Base-by-base conservation (phyloP, 2,888 invertebrate genomes). In the Anagyrus pseudococci region DNA sequence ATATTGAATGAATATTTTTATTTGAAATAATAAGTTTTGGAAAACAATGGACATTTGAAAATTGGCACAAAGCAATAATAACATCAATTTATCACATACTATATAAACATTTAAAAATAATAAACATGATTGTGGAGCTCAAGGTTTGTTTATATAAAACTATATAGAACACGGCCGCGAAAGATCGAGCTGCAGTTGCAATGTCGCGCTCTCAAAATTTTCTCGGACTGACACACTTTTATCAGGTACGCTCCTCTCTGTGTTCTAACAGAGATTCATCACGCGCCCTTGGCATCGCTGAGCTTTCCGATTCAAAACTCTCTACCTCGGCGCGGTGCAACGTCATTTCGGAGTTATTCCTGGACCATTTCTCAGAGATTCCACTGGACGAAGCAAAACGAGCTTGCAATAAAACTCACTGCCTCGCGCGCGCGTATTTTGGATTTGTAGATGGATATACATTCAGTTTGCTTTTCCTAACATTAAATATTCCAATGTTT, bases 71-170 rank as follows among this genome's bases (percentile, higher is more conserved):
- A n/a, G n/a, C n/a, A n/a, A n/a, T n/a, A n/a, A n/a, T n/a, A n/a
- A n/a, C n/a, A n/a, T n/a, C n/a, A n/a, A n/a, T 2, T 1, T 40
- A 22, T 19, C 15, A 2, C 4, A 10, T 40, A 23, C 48, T 48
- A 25, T 26, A 17, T n/a, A 54, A 37, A 49, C 6, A 23, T 37
- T 41, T n/a, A 13, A 23, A 62, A 53, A 47, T 26, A 48, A 41
- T 23, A 29, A 25, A 2, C 43, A 4, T 29, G 43, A 4, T 15
- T 43, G n/a, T 43, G 43, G 10, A 49, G 17, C 23, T 6, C 61
- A 62, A 62, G 59, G 62, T 58, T 58, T 65, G 65, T 65, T 65
- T 65, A 62, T 41, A 15, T 50, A 8, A 23, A 20, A 10, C 40
- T 13, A 63, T 55, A 40, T 63, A 40, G 63, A 43, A 58, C 62